Conservation (phyloP, 2,113 vertebrate species). For the Panurus biarmicus region DNA sequence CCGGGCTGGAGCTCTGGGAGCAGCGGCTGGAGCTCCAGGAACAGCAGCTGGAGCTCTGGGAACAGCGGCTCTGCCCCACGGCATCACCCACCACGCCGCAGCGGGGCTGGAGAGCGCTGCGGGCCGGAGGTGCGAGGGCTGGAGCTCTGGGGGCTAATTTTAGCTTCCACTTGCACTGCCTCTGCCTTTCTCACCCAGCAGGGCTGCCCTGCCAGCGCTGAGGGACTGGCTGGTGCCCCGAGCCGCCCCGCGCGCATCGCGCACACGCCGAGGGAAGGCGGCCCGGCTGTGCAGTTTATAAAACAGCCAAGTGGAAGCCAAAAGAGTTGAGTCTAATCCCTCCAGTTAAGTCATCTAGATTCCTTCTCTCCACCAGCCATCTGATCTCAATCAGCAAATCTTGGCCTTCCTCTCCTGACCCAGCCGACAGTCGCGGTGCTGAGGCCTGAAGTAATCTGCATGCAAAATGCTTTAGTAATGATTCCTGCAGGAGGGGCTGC, state of each 20-base stretch:
- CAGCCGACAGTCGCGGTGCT: background rate
- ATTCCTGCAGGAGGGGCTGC: background rate
- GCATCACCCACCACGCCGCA: background rate
- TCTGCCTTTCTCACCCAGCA: background rate
- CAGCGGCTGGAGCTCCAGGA: accelerated
- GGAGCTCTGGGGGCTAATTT: background rate
- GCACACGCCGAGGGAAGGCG: background rate
- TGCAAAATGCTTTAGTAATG: conserved; percentile 2
- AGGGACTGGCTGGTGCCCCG: background rate
- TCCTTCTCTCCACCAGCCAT: conserved; percentile 41
- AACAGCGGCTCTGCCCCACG: accelerated
- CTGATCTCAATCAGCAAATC: conserved; percentile 55
- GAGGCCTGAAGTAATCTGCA: conserved; percentile 29
- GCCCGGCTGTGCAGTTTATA: background rate
- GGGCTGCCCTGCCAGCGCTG: background rate
- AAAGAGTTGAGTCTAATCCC: conserved; percentile 30
- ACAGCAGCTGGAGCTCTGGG: background rate
- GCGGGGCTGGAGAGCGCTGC: background rate
- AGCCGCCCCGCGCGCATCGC: background rate
- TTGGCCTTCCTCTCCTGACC: conserved; percentile 36
- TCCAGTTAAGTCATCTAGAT: conserved; percentile 60
- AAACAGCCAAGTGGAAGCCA: conserved; percentile 45
- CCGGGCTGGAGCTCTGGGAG: background rate
- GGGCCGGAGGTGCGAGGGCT: background rate
- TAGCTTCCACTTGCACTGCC: background rate